phyloP scores from a whole-genome alignment of 2,888 invertebrate genomes.

The Drosophila bunnanda region DNA sequence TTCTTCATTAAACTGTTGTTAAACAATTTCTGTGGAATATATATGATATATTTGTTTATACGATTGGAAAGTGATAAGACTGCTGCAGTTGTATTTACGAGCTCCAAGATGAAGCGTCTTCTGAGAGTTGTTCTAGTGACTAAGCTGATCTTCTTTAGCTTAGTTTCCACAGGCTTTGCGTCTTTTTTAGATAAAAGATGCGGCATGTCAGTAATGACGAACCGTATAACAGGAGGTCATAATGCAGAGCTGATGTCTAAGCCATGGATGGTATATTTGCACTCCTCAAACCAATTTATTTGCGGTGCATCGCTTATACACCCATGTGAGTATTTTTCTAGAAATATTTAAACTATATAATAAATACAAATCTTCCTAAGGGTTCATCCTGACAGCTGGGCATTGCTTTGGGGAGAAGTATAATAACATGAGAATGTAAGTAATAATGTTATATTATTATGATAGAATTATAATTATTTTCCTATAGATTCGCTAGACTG shows the following conservation, averaged over 20 bases:
- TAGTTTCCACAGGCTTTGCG: background rate
- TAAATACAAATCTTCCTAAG: background rate
- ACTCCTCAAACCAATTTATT: background rate
- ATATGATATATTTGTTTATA: background rate
- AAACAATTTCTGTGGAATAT: no score
- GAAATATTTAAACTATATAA: background rate
- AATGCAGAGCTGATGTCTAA: background rate
- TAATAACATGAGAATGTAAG: background rate
- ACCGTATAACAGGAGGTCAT: background rate
- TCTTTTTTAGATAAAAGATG: slow-evolving; percentile 1
- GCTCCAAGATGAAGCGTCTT: slow-evolving; percentile 5
- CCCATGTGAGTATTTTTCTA: background rate
- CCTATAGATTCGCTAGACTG: slow-evolving; percentile 5
- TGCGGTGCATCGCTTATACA: slow-evolving; percentile 15
- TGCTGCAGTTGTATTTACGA: background rate
- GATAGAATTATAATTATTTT: no score
- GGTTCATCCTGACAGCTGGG: slow-evolving; percentile 16
- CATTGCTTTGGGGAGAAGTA: background rate
- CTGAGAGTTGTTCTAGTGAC: background rate
- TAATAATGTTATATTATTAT: background rate
- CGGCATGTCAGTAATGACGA: background rate
- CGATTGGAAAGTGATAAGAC: background rate
- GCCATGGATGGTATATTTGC: slow-evolving; percentile 16
- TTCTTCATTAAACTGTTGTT: background rate
- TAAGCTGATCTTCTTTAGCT: background rate